Evolutionary conservation across 2,113 vertebrate species (phyloP), one percentile per base, ranked within the genome.

Genomic region (Entomyzon cyanotis): DNA sequence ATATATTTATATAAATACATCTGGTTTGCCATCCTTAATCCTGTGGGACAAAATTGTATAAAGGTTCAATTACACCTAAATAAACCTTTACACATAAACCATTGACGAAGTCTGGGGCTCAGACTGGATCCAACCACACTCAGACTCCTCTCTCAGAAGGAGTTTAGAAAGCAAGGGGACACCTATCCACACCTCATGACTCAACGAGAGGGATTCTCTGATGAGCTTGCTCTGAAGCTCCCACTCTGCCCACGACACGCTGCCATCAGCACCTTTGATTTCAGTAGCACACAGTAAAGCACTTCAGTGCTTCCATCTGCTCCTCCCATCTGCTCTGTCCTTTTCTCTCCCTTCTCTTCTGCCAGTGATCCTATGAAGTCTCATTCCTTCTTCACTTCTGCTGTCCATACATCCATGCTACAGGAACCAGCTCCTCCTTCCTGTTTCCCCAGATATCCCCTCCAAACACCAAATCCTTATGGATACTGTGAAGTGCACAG

Each of bases 261-360:
- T 49, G 47, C 79, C 60, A 76, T 39, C 75, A 58, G 78, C 0
- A 0, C 52, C 79, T 92, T 68, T 41, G 39, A 58, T 88, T 88
- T 77, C 2, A 0, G 67, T 7, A 67, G 58, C 33, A 83, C 67
- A 53, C 25, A 42, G 53, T 5, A 62, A 85, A 55, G 31, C 7
- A 2, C 75, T 74, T 88, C 90, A 85, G 28, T 39, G 39, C 39
- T 39, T 86, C 94, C 94, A 95, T 94, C 94, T 95, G 94, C 73
- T 84, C 41, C n/a, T 89, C 80, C 89, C 93, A 92, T 90, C 86
- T 94, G 79, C 87, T 88, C 73, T 42, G 41, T 68, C 69, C 60
- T 79, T 53, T 86, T 39, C 68, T 59, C 68, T 94, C 55, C 71
- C 67, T 73, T 76, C 71, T 77, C 55, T 76, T 89, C 60, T 2